Evolutionary conservation across 2,888 invertebrate species (phyloP), one percentile per base, ranked within the genome.

Genomic region (Panzeria rudis): DNA sequence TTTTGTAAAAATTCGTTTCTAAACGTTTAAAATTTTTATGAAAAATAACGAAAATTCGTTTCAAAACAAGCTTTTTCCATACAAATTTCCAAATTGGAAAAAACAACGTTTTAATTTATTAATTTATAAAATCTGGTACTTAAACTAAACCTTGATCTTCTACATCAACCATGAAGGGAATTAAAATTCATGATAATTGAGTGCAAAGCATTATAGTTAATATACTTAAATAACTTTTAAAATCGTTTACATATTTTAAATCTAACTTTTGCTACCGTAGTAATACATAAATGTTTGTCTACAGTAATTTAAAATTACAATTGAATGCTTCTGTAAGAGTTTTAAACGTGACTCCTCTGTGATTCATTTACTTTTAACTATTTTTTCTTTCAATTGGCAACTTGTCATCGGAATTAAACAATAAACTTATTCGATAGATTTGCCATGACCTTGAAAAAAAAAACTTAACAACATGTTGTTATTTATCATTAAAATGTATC

Each of bases 381-480:
- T 47, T 68, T 66, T 72, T 76, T 15, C 62, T 56, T 56, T 62
- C 52, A 73, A 50, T 62, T 78, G 68, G 50, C 72, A 75, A 80
- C 50, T 71, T 72, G 71, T 80, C 76, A 80, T 66, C 41, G 25
- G n/a, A 44, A 62, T 50, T 44, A 11, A 73, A 79, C 47, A 75
- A 69, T 32, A 25, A 38, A 72, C 52, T 64, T 72, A 59, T 72
- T 61, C 32, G 83, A 61, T 75, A 23, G 29, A 61, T 80, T 76
- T 84, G 23, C 76, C 71, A 44, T 72, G 80, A 76, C 80, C 84
- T 84, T 84, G 80, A 77, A 80, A 59, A 66, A 25, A 13, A 38
- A 17, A 20, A 59, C 32, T n/a, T 25, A 50, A 64, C 44, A 54
- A 50, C 44, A 64, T 72, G 50, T 56, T 62, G 25, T 64, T 69